Conservation (phyloP, 2,113 vertebrate species). For the Tachysurus fulvidraco region DNA sequence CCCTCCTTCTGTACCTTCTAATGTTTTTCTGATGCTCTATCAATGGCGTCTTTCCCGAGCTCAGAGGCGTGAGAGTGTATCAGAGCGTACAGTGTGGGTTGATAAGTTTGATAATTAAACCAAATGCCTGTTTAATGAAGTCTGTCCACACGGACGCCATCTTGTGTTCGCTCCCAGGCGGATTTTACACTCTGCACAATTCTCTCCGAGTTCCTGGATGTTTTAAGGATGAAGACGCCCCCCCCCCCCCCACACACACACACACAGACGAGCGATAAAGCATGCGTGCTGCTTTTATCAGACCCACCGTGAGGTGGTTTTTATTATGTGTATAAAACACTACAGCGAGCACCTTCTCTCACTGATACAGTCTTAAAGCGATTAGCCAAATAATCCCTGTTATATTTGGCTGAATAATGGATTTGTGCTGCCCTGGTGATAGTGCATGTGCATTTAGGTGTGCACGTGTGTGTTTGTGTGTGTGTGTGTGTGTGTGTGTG, state of each 20-base stretch:
- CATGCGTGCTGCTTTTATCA: neutral
- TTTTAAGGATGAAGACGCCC: neutral
- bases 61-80: neutral
- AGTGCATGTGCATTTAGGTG: constrained; percentile 24
- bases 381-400: constrained; percentile 29
- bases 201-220: too few species aligned
- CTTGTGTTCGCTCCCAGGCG: neutral
- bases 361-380: neutral
- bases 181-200: neutral
- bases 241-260: too few species aligned
- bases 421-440: constrained; percentile 24
- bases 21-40: neutral
- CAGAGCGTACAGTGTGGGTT: neutral
- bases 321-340: neutral
- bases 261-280: neutral
- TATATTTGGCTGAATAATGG: constrained; percentile 25
- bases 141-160: neutral
- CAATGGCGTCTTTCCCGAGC: neutral
- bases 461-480: constrained; percentile 26
- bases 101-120: neutral
- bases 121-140: neutral
- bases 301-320: neutral
- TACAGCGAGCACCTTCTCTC: neutral
- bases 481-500: constrained; percentile 29
- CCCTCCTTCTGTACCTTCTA: neutral